Evolutionary conservation across 2,113 vertebrate genomes (phyloP), one percentile per base, ranked within the genome.

Genomic region (Furnarius figulus): DNA sequence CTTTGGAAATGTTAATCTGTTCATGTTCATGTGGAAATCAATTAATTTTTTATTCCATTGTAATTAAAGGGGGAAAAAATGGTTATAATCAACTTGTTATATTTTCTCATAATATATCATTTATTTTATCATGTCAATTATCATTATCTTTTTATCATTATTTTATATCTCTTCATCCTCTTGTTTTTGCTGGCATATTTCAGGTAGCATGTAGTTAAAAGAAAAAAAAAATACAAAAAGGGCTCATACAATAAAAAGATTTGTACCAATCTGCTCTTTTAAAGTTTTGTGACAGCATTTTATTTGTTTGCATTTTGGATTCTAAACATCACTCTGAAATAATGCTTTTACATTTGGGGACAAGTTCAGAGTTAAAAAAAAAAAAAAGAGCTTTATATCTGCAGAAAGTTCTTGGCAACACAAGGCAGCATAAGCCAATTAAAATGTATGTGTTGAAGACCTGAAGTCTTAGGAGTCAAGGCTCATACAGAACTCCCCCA

Each of bases 1-100:
- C 40, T 81, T 80, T 84, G 81, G 93, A 97, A 96, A 92, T 87
- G 56, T 49, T 88, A 93, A 90, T 87, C 28, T 92, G 17, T 80
- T 13, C 31, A 74, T 76, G 78, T 84, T 71, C 50, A 84, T 56
- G 33, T 31, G 14, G 77, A 65, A 92, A 92, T 78, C 16, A 37
- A 87, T 61, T 89, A 4, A 12, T 13, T 55, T 70, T 91, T 86
- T 10, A 71, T 95, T 73, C 33, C 18, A 59, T 8, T 37, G 2
- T 11, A 91, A 90, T 90, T 87, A 73, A 28, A 35, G 79, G 65
- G 79, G 59, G 24, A 52, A 2, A 78, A 63, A 27, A 25, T 7
- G 5, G 4, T 95, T 83, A 20, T 42, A 18, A 84, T 61, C 83
- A 30, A 74, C 27, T 71, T 81, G 12, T 12, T 65, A 47, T 49